Conservation (phyloP, 2,888 invertebrate species). For the Eurytoma californica region DNA sequence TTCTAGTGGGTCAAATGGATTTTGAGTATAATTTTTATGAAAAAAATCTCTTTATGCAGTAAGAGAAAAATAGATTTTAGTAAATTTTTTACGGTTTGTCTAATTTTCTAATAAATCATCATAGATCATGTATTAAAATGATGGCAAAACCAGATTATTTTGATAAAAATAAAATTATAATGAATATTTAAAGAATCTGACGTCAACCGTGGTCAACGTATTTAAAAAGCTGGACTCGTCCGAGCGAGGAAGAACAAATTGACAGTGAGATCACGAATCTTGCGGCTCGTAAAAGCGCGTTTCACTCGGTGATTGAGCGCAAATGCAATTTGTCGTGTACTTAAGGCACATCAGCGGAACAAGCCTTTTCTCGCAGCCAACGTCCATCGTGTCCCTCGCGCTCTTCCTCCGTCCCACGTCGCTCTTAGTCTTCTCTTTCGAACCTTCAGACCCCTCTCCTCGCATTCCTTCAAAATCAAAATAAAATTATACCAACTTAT, state of each 20-base stretch:
- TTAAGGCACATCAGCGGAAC: slow-evolving; percentile 35
- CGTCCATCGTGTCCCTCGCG: neutral
- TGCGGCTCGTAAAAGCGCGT: slow-evolving; percentile 43
- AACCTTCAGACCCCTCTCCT: neutral
- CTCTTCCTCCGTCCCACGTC: neutral
- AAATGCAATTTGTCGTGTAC: slow-evolving; percentile 43
- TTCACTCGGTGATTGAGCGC: slow-evolving; percentile 21
- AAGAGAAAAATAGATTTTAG: too few species aligned
- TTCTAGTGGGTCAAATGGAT: too few species aligned
- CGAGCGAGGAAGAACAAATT: slow-evolving; percentile 33
- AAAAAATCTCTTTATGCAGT: too few species aligned
- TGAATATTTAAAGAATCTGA: too few species aligned
- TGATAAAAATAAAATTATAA: too few species aligned
- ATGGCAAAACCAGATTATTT: too few species aligned
- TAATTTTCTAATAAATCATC: too few species aligned
- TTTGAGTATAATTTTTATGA: too few species aligned
- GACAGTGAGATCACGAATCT: slow-evolving; percentile 49
- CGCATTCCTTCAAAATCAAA: neutral
- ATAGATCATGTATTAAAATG: too few species aligned
- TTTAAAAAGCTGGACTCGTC: slow-evolving; percentile 37
- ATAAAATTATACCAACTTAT: neutral
- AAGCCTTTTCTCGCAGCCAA: slow-evolving; percentile 33
- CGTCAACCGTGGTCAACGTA: neutral
- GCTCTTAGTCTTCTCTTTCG: neutral
- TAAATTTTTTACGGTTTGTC: too few species aligned